These are phyloP conservation scores for Bubo scandiacus DNA, from an alignment of 2,113 vertebrate species.

Conservation along the genomic window DNA sequence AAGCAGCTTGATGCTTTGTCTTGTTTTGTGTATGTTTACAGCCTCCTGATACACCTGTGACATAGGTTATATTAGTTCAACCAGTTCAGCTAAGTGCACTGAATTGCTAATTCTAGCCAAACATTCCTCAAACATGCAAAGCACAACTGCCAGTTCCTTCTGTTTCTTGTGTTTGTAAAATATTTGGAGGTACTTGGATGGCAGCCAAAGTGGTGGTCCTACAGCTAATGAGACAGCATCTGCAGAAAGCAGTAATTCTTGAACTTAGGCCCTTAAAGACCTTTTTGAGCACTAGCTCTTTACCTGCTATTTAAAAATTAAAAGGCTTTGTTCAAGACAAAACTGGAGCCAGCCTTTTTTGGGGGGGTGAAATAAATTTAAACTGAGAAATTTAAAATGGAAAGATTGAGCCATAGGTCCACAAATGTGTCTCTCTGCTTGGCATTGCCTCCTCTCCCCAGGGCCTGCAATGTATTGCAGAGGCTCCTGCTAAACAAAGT, in stretches of 20 bases:
- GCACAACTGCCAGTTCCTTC: not conserved
- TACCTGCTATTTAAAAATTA: not conserved
- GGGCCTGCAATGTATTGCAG: not conserved
- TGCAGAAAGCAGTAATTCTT: not conserved
- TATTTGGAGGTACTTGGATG: not conserved
- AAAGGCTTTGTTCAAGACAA: not conserved
- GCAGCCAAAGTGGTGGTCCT: not conserved
- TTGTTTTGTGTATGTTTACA: not conserved
- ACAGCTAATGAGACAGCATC: not conserved
- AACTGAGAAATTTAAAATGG: not conserved
- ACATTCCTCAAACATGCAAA: not conserved
- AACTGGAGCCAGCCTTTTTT: not conserved
- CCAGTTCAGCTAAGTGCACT: not conserved
- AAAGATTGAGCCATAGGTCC: not conserved
- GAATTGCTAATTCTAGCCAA: not conserved
- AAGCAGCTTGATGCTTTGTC: not conserved
- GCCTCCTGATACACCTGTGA: not conserved
- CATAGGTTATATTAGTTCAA: not conserved
- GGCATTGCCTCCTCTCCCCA: not conserved
- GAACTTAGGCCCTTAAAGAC: not conserved
- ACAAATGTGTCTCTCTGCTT: not conserved
- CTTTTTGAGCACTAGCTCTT: not conserved
- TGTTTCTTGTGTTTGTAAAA: not conserved
- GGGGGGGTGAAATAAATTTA: not conserved
- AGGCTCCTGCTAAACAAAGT: not conserved